Base-by-base conservation (phyloP, 2,797 vertebrate genomes). In the Cryptoblepharus egeriae region DNA sequence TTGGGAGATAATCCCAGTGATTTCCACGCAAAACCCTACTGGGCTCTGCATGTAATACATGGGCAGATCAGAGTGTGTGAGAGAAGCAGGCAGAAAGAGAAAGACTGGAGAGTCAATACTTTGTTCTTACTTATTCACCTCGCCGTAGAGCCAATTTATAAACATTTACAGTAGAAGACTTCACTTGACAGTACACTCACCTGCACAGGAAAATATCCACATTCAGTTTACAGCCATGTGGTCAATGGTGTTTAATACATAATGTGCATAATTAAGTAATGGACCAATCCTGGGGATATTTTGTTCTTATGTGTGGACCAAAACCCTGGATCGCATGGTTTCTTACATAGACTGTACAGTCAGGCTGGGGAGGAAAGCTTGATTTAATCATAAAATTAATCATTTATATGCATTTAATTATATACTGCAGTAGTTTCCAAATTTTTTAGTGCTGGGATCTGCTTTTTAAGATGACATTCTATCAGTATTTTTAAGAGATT, bases 21-120 rank as follows among this genome's bases (percentile, higher is more conserved):
- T 83, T 91, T 94, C 89, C 90, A 91, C 71, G 55, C 64, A 90
- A 91, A 93, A 37, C 77, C 89, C 79, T 80, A 63, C 55, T 63
- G 81, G 86, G 52, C 64, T 69, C 69, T 26, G 76, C 24, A 79
- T 87, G 75, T 58, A 74, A 69, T 45, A 7, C 16, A 9, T 70
- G 75, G 86, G 82, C 81, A 84, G 84, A 82, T 63, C 55, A 55
- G n/a, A 88, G 28, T 70, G 68, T 92, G 76, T 3, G 35, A 84
- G 60, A 64, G 67, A 75, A 35, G 37, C 58, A 57, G 10, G 26
- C 20, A 58, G 16, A 12, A 32, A 81, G 3, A 1, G 49, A 5
- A 13, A 12, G 30, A 73, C n/a, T n/a, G 28, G 78, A 77, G 35
- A 79, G 39, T 86, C 90, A 90, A 91, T 88, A 90, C 22, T 28